Evolutionary conservation across 1,140 invertebrate species (phyloP).

Genomic region (Drosophila triauraria): DNA sequence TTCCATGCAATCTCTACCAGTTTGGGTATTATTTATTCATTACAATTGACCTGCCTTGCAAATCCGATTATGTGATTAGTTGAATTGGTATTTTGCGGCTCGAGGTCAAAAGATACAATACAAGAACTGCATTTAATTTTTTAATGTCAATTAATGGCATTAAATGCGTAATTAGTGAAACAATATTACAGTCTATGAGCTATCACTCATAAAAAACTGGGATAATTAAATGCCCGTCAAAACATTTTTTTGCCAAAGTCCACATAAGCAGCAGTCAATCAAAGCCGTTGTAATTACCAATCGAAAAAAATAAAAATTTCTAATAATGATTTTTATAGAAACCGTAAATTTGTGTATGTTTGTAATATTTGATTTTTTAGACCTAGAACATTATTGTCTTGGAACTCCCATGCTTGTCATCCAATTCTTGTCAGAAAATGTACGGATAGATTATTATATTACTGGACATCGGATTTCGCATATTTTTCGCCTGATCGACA

Average conservation of each 20-base stretch:
- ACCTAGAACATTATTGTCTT: neutral
- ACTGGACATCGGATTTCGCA: no score
- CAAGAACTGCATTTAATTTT: constrained; percentile 17
- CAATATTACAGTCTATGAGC: constrained; percentile 9
- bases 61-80: constrained; percentile 41
- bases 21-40: constrained; percentile 25
- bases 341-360: constrained; percentile 1
- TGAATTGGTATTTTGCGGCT: constrained; percentile 30
- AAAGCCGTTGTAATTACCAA: constrained; percentile 16
- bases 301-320: constrained; percentile 2
- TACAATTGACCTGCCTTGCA: constrained; percentile 33
- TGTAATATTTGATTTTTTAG: neutral
- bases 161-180: constrained; percentile 29
- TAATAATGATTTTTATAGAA: constrained; percentile 31
- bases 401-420: neutral
- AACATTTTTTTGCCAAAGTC: constrained; percentile 9
- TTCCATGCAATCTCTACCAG: constrained; percentile 2
- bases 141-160: constrained; percentile 28
- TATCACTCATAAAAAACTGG: constrained; percentile 11
- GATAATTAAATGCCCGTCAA: constrained; percentile 18
- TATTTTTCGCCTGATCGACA: no score
- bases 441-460: no score
- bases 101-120: neutral
- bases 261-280: constrained; percentile 27
- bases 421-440: no score